These are phyloP conservation scores for Cercopithecus diana DNA, from an alignment of 2,797 vertebrate species.

Conservation along the genomic window DNA sequence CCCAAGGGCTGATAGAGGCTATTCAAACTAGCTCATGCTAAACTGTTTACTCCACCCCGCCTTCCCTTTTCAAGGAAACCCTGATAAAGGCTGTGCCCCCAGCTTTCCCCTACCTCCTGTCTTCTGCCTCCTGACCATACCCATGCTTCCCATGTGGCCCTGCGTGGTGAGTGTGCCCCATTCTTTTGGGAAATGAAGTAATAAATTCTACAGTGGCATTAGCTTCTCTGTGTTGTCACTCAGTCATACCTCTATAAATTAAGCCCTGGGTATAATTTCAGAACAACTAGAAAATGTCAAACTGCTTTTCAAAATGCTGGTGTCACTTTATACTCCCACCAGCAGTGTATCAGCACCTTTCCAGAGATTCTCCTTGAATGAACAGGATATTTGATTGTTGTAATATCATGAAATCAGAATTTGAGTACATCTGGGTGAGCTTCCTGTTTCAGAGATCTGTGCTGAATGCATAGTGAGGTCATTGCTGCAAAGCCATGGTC, in stretches of 20 bases:
- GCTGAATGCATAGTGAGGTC: neutral
- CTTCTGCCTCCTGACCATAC: neutral
- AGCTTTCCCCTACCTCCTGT: neutral
- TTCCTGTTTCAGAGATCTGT: neutral
- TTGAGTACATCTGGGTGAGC: neutral
- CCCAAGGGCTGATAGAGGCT: neutral
- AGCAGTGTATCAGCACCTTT: neutral
- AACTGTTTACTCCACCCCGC: neutral
- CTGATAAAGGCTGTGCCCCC: neutral
- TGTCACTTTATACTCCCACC: neutral
- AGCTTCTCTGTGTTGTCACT: neutral
- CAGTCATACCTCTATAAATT: neutral
- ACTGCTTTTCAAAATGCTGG: neutral
- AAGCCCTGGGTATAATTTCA: neutral
- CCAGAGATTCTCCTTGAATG: neutral
- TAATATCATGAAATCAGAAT: neutral
- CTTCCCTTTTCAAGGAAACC: neutral
- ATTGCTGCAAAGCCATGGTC: neutral
- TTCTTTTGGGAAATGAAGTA: neutral
- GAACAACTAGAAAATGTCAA: neutral
- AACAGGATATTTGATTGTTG: neutral
- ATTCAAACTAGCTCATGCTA: neutral
- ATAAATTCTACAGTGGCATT: neutral
- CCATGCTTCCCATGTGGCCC: neutral
- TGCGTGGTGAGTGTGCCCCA: rapidly evolving